phyloP scores from a whole-genome alignment of 2,113 vertebrate species.

The Saccopteryx leptura region DNA sequence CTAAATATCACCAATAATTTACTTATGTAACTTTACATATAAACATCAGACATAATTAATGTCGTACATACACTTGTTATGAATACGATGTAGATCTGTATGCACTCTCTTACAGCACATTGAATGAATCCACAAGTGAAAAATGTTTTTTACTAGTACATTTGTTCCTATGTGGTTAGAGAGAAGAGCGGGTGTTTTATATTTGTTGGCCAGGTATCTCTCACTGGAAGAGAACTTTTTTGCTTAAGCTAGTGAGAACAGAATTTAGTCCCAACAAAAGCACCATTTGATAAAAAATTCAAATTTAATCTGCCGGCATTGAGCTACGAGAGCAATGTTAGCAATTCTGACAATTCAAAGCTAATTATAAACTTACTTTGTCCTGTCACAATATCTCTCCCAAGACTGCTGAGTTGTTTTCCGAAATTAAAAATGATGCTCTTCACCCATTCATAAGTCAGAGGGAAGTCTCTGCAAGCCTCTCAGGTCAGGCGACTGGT shows the following conservation, averaged over 20 bases:
- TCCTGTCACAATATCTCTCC: not conserved
- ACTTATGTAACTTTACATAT: not conserved
- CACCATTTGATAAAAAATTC: not conserved
- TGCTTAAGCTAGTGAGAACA: not conserved
- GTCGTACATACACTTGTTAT: not conserved
- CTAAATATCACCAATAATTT: not conserved
- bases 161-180: not conserved
- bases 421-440: not conserved
- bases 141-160: not conserved
- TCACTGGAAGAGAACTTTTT: not conserved
- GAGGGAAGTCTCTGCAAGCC: not conserved
- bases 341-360: conserved; percentile 10
- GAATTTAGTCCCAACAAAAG: not conserved
- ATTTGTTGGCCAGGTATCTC: not conserved
- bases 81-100: not conserved
- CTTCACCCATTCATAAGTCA: conserved; percentile 27
- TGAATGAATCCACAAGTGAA: not conserved
- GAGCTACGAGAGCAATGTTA: not conserved
- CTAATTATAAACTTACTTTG: conserved; percentile 28
- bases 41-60: not conserved
- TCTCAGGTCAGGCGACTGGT: not conserved
- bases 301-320: not conserved
- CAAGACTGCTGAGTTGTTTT: not conserved
- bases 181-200: not conserved
- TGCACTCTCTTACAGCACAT: not conserved